Evolutionary conservation across 2,797 vertebrate genomes (phyloP).

Genomic region (Phalloptychus januarius): DNA sequence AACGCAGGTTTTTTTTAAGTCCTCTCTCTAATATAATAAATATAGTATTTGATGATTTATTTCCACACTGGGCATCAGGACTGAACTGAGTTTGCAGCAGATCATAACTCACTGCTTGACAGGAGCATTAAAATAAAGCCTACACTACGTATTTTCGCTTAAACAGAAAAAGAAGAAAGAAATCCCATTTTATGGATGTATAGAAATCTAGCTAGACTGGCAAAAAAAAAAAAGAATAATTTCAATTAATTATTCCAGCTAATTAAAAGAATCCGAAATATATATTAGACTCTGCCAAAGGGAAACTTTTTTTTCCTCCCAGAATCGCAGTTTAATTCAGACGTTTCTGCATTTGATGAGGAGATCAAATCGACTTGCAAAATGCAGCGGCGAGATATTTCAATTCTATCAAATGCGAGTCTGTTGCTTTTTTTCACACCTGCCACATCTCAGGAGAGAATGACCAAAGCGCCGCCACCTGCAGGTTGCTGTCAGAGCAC

Average conservation of each 20-base stretch:
- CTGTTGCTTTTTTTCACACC: neutral
- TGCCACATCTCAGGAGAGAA: neutral
- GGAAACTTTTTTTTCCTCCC: neutral
- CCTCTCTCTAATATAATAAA: neutral
- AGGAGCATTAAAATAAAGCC: neutral
- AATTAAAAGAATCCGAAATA: neutral
- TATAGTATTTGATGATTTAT: neutral
- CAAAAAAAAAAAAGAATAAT: neutral
- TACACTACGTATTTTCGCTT: neutral
- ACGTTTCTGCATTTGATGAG: neutral
- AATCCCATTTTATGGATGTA: neutral
- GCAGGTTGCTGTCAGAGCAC: slow-evolving; percentile 18
- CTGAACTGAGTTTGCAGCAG: slow-evolving; percentile 16
- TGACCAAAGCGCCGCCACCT: slow-evolving; percentile 32
- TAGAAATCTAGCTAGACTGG: neutral
- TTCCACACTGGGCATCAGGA: neutral
- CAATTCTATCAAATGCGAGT: neutral
- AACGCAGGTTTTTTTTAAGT: neutral
- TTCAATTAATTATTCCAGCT: neutral
- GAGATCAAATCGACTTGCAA: neutral
- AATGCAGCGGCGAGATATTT: neutral
- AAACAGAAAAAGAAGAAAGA: neutral
- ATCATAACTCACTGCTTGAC: slow-evolving; percentile 8
- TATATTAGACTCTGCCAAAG: neutral
- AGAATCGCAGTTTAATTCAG: neutral